A percentile compares a stretch with the other conserved stretches of the same genome.
phyloP scores from a whole-genome alignment of 2,888 invertebrate species.

The Ceraclea dissimilis region DNA sequence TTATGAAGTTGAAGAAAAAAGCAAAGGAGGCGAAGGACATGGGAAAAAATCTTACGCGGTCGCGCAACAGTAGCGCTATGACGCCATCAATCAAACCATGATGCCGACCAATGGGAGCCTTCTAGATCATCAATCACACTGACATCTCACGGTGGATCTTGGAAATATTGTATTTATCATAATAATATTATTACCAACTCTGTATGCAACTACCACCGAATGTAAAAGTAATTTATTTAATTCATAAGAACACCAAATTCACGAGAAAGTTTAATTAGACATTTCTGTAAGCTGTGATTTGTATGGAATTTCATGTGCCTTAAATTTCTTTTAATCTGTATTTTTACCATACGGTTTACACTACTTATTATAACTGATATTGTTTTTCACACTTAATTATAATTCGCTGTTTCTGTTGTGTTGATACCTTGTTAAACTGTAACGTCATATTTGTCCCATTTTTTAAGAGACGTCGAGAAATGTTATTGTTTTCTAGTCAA shows the following conservation, averaged over 20 bases:
- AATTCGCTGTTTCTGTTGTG: not conserved
- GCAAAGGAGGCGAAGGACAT: not conserved
- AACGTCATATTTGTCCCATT: not conserved
- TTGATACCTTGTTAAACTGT: not conserved
- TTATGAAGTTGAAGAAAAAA: slow-evolving; percentile 2
- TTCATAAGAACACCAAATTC: slow-evolving; percentile 1
- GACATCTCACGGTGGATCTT: slow-evolving; percentile 14
- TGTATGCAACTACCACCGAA: slow-evolving; percentile 4
- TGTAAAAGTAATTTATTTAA: slow-evolving; percentile 9
- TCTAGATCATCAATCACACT: slow-evolving; percentile 16
- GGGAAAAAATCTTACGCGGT: not conserved
- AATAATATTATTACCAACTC: not conserved
- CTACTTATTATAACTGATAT: too few relatives aligned
- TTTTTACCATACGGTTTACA: not conserved
- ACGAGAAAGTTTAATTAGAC: not conserved
- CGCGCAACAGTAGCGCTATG: slow-evolving; percentile 11
- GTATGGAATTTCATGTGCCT: slow-evolving; percentile 5
- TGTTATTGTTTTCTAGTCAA: slow-evolving; percentile 7
- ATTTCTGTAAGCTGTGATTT: slow-evolving; percentile 6
- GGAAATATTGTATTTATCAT: slow-evolving; percentile 15
- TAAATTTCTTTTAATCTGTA: slow-evolving; percentile 5
- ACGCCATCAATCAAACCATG: slow-evolving; percentile 20
- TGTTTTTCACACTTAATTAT: not conserved
- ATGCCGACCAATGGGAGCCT: slow-evolving; percentile 12
- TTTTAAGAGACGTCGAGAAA: not conserved